phyloP scores from a whole-genome alignment of 2,888 invertebrate genomes.

The Thera obeliscata region DNA sequence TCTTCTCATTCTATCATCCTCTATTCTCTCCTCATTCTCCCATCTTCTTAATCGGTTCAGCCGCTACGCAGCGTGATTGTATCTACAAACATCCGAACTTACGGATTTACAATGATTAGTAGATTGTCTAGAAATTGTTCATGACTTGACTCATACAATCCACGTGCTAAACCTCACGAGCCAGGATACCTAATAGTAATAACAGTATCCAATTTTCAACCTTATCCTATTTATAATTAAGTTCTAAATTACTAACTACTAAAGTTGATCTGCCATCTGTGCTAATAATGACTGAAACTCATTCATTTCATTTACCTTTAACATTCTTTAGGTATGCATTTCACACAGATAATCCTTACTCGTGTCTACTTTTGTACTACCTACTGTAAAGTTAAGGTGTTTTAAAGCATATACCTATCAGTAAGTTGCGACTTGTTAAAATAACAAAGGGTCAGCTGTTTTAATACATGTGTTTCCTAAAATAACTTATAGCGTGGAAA shows the following conservation, averaged over 20 bases:
- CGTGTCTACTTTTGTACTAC: background rate
- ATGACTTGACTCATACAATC: constrained; percentile 33
- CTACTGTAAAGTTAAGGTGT: background rate
- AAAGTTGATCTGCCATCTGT: constrained; percentile 33
- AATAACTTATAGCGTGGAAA: constrained; percentile 15
- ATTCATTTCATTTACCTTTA: constrained; percentile 33
- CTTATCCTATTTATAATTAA: constrained; percentile 5
- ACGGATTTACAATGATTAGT: no score
- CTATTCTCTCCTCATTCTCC: no score
- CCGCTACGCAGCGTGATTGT: no score
- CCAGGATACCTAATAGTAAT: constrained; percentile 16
- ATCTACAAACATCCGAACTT: no score
- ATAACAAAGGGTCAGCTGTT: constrained; percentile 37
- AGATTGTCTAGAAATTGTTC: background rate
- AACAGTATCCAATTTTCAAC: constrained; percentile 23
- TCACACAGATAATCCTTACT: background rate
- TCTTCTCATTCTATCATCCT: no score
- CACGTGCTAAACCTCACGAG: constrained; percentile 41
- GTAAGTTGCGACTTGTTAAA: constrained; percentile 24
- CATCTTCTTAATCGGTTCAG: no score
- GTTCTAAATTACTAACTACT: constrained; percentile 8
- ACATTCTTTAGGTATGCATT: background rate
- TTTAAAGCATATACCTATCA: background rate
- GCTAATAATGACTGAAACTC: constrained; percentile 31
- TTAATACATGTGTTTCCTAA: constrained; percentile 29